Evolutionary conservation across 2,888 invertebrate genomes (phyloP).

Genomic region (Pristionchus japonicus): DNA sequence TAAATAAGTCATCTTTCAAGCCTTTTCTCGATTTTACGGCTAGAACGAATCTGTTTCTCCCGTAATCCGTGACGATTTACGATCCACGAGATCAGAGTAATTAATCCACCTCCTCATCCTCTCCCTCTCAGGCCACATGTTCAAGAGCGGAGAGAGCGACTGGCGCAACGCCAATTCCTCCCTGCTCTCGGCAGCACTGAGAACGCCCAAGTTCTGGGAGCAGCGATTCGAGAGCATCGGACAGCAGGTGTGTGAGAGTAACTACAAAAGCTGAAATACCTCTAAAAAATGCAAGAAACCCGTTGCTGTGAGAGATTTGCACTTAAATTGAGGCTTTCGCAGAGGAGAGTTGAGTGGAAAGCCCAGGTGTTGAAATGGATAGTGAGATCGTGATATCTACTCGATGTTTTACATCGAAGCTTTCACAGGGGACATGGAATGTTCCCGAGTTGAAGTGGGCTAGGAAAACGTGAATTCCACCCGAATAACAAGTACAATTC

Average conservation of each 20-base stretch:
- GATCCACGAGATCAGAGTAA: neutral
- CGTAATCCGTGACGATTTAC: neutral
- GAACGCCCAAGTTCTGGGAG: constrained; percentile 75
- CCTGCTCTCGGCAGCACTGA: constrained; percentile 71
- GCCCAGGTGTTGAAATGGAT: too few relatives aligned
- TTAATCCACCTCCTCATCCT: too few relatives aligned
- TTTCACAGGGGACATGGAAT: too few relatives aligned
- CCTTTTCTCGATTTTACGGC: neutral
- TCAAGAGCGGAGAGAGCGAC: constrained; percentile 63
- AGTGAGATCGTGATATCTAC: too few relatives aligned
- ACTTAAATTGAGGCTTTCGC: too few relatives aligned
- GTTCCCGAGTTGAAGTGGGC: too few relatives aligned
- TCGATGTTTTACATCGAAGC: too few relatives aligned
- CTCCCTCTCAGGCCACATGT: constrained; percentile 66
- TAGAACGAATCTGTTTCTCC: neutral
- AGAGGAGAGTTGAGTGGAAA: too few relatives aligned
- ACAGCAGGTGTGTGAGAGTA: constrained; percentile 57
- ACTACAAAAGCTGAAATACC: neutral
- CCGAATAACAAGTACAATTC: neutral
- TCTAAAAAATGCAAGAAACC: neutral
- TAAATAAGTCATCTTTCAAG: too few relatives aligned
- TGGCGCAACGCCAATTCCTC: constrained; percentile 69
- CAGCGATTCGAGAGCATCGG: constrained; percentile 73
- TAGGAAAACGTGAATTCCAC: neutral
- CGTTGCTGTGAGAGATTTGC: too few relatives aligned